A percentile compares a stretch with the other conserved stretches of the same genome.
phyloP scores from a whole-genome alignment of 2,113 vertebrate species.

The Stegastes partitus region DNA sequence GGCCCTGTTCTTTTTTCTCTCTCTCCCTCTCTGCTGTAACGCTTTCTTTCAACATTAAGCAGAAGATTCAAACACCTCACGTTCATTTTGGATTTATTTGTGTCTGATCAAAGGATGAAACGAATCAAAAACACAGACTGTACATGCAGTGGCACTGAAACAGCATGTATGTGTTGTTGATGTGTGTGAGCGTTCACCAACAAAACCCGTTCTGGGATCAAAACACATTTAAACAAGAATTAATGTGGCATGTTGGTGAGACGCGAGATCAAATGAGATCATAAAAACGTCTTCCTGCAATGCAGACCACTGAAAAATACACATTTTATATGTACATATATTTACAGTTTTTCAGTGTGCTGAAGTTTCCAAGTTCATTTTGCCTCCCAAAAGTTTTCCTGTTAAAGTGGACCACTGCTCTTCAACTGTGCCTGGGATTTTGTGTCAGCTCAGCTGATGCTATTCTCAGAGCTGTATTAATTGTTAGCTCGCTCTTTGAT shows the following conservation, averaged over 20 bases:
- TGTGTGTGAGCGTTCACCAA: constrained; percentile 5
- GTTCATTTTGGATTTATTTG: constrained; percentile 41
- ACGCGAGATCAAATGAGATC: background rate
- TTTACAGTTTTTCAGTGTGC: background rate
- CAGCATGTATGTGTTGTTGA: constrained; percentile 1
- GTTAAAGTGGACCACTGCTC: constrained; percentile 53
- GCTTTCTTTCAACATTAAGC: constrained; percentile 51
- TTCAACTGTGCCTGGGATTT: constrained; percentile 55
- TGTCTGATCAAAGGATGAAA: constrained; percentile 53
- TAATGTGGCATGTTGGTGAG: background rate
- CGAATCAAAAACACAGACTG: constrained; percentile 26
- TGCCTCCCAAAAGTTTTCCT: constrained; percentile 58
- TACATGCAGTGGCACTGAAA: constrained; percentile 13
- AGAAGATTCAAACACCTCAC: constrained; percentile 40
- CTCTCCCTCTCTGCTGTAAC: background rate
- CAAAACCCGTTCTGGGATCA: constrained; percentile 4
- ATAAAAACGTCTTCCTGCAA: background rate
- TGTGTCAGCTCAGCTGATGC: constrained; percentile 73
- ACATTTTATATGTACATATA: background rate
- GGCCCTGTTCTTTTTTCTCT: background rate
- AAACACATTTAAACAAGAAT: constrained; percentile 6
- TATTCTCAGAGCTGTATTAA: constrained; percentile 80
- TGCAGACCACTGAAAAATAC: background rate
- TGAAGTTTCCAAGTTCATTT: constrained; percentile 20
- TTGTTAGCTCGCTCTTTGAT: constrained; percentile 76